phyloP scores from a whole-genome alignment of 1,140 invertebrate species.

The Zaprionus lachaisei region DNA sequence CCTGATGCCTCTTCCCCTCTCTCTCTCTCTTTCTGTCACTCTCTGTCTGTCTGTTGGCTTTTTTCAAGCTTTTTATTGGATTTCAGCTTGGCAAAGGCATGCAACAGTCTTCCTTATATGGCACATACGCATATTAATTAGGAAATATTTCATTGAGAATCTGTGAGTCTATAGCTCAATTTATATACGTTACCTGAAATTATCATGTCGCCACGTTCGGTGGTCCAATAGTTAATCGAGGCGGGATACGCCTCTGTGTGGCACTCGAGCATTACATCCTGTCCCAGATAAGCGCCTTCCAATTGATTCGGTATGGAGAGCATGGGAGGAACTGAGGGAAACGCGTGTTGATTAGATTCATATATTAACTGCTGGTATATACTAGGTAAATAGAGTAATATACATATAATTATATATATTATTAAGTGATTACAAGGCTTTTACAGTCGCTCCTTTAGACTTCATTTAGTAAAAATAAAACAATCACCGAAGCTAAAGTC shows the following conservation, averaged over 20 bases:
- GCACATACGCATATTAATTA: slow-evolving; percentile 2
- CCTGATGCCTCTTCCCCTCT: neutral
- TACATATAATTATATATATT: too few relatives aligned
- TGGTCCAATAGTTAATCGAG: slow-evolving; percentile 95
- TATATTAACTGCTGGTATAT: neutral
- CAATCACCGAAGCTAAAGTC: too few relatives aligned
- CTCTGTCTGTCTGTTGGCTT: neutral
- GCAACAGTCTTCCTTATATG: neutral
- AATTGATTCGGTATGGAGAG: slow-evolving; percentile 94
- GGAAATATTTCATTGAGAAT: neutral
- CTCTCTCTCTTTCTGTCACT: neutral
- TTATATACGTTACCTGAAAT: slow-evolving; percentile 90
- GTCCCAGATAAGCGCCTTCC: slow-evolving; percentile 92
- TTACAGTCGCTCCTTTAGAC: fast-evolving
- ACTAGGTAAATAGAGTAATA: too few relatives aligned
- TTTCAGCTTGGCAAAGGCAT: slow-evolving; percentile 27
- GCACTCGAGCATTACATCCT: slow-evolving; percentile 93
- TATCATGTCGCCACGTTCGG: slow-evolving; percentile 93
- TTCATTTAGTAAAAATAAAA: too few relatives aligned
- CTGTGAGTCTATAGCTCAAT: slow-evolving; percentile 59
- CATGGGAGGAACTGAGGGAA: slow-evolving; percentile 91
- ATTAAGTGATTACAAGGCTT: too few relatives aligned
- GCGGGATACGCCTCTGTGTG: slow-evolving; percentile 95
- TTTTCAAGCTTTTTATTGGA: slow-evolving; percentile 23
- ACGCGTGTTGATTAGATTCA: neutral